A percentile compares a stretch with the other conserved stretches of the same genome.
These are phyloP conservation scores for Trisateles emortualis DNA, from an alignment of 2,888 invertebrate species.

Conservation along the genomic window DNA sequence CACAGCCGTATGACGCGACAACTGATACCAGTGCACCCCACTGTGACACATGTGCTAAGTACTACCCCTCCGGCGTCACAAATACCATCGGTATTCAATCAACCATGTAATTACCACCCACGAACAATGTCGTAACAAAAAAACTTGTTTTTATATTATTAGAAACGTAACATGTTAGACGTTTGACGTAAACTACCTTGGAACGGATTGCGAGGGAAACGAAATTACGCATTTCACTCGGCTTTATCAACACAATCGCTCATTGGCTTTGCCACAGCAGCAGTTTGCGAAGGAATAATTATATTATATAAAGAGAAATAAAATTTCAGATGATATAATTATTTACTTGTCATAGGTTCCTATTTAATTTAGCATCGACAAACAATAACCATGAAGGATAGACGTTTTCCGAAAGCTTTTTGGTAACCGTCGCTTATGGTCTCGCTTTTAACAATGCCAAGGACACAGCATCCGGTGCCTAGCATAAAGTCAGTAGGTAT, in stretches of 20 bases:
- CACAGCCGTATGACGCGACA: slow-evolving; percentile 42
- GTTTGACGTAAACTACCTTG: slow-evolving; percentile 1
- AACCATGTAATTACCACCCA: slow-evolving; percentile 31
- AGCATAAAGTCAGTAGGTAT: too few species aligned
- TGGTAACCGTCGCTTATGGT: too few species aligned
- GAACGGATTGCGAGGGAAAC: slow-evolving; percentile 8
- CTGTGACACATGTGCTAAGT: slow-evolving; percentile 24
- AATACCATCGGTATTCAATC: slow-evolving; percentile 15
- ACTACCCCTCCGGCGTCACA: slow-evolving; percentile 26
- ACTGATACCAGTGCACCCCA: slow-evolving; percentile 30
- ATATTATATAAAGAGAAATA: not conserved
- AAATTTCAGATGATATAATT: not conserved
- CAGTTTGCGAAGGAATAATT: not conserved
- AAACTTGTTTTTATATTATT: slow-evolving; percentile 1
- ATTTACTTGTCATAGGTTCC: not conserved
- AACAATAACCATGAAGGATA: too few species aligned
- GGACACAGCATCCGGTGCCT: too few species aligned
- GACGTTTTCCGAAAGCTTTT: too few species aligned
- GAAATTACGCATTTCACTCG: slow-evolving; percentile 10
- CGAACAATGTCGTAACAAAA: slow-evolving; percentile 14
- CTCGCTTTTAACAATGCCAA: too few species aligned
- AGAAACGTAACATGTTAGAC: not conserved
- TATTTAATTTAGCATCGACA: too few species aligned
- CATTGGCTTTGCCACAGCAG: not conserved
- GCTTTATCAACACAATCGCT: slow-evolving; percentile 1